Conservation (phyloP, 2,113 vertebrate species). For the Herpetotheres cachinnans region DNA sequence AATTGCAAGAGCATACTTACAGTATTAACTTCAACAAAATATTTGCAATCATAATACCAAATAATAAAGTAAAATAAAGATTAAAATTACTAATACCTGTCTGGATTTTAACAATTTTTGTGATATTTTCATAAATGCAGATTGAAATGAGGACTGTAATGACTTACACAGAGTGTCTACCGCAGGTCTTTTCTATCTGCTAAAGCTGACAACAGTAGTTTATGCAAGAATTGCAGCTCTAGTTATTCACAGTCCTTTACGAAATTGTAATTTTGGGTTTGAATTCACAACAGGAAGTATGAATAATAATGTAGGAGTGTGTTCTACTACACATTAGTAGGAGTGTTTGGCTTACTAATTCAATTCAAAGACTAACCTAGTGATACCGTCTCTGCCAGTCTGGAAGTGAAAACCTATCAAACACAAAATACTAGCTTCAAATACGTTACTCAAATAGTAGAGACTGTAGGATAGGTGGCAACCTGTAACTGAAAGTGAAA, state of each 20-base stretch:
- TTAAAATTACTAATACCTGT: not conserved
- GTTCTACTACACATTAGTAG: not conserved
- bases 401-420: not conserved
- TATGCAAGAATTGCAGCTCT: not conserved
- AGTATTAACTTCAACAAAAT: not conserved
- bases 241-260: not conserved
- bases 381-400: not conserved
- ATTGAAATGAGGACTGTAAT: not conserved
- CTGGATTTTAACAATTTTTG: not conserved
- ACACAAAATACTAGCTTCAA: not conserved
- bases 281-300: not conserved
- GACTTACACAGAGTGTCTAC: not conserved
- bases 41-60: not conserved
- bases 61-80: not conserved
- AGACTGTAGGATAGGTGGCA: not conserved
- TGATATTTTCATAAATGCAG: not conserved
- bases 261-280: not conserved
- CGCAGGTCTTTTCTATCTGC: not conserved
- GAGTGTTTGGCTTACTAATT: not conserved
- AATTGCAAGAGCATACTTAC: not conserved
- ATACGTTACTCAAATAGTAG: not conserved
- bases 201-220: not conserved
- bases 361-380: not conserved
- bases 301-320: not conserved
- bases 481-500: not conserved